A percentile compares a stretch with the other conserved stretches of the same genome.
Conservation (phyloP, 2,888 invertebrate species). For the Andrena dorsata region DNA sequence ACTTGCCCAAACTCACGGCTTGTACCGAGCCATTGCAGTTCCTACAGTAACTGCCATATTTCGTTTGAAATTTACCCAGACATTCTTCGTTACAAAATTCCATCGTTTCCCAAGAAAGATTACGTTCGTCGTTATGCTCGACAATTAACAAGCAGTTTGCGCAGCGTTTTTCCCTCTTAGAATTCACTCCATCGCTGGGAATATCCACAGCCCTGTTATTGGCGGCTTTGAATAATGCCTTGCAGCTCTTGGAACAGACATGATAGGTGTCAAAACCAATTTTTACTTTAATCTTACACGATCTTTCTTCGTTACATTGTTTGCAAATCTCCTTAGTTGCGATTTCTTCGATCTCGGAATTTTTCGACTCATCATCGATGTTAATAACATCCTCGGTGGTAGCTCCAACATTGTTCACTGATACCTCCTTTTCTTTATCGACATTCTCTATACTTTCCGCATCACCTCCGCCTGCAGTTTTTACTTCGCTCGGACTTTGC, state of each 20-base stretch:
- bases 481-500: constrained; percentile 44
- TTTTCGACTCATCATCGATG: constrained; percentile 85
- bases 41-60: constrained; percentile 88
- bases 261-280: constrained; percentile 83
- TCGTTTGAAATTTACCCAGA: constrained; percentile 87
- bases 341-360: constrained; percentile 80
- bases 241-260: constrained; percentile 82
- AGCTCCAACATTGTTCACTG: constrained; percentile 34
- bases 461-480: constrained; percentile 31
- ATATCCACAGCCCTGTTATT: constrained; percentile 82
- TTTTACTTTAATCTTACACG: constrained; percentile 85
- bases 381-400: constrained; percentile 82
- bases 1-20: constrained; percentile 94
- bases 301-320: constrained; percentile 79
- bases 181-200: constrained; percentile 82
- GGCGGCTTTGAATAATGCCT: constrained; percentile 77
- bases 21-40: constrained; percentile 93
- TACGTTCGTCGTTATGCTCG: constrained; percentile 87
- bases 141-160: constrained; percentile 82
- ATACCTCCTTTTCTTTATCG: constrained; percentile 27
- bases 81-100: constrained; percentile 96
- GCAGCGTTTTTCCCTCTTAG: constrained; percentile 83
- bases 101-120: constrained; percentile 96
- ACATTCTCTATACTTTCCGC: constrained; percentile 25
- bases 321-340: constrained; percentile 78